phyloP scores from a whole-genome alignment of 2,888 invertebrate genomes.

The Thecophora atra region DNA sequence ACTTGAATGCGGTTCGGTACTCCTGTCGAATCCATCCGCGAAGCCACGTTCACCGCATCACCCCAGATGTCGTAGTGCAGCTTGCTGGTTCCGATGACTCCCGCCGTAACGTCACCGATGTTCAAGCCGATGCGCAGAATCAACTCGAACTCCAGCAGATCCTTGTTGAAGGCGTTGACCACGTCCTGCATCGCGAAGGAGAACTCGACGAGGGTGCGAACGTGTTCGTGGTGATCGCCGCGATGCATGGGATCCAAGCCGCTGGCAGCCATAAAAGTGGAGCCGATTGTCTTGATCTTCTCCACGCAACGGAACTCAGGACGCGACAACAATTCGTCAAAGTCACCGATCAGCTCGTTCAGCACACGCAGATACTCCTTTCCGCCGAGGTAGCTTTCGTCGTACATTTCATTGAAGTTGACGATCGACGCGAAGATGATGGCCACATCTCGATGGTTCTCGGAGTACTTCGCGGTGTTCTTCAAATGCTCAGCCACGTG shows the following conservation, averaged over 20 bases:
- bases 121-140: conserved; percentile 89
- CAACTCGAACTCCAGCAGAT: conserved; percentile 89
- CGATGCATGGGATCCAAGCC: conserved; percentile 87
- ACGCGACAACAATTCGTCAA: conserved; percentile 88
- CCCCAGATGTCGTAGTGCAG: conserved; percentile 99
- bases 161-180: conserved; percentile 86
- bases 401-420: conserved; percentile 98
- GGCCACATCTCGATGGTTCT: conserved; percentile 90
- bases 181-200: conserved; percentile 90
- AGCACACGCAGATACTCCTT: conserved; percentile 93
- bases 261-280: conserved; percentile 97
- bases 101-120: conserved; percentile 95
- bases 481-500: conserved; percentile 95
- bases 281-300: conserved; percentile 97
- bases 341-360: conserved; percentile 95
- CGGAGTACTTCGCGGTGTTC: conserved; percentile 91
- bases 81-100: conserved; percentile 95
- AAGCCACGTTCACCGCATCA: conserved; percentile 96
- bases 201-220: conserved; percentile 92
- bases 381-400: conserved; percentile 94
- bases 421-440: conserved; percentile 97
- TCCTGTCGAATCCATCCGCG: conserved; percentile 97
- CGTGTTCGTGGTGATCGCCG: conserved; percentile 74
- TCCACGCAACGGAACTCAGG: conserved; percentile 88
- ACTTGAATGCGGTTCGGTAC: conserved; percentile 86